Percentiles rank a stretch among this genome's conserved stretches.
Conservation (phyloP, 2,113 vertebrate genomes). For the Hippocampus barbouri region DNA sequence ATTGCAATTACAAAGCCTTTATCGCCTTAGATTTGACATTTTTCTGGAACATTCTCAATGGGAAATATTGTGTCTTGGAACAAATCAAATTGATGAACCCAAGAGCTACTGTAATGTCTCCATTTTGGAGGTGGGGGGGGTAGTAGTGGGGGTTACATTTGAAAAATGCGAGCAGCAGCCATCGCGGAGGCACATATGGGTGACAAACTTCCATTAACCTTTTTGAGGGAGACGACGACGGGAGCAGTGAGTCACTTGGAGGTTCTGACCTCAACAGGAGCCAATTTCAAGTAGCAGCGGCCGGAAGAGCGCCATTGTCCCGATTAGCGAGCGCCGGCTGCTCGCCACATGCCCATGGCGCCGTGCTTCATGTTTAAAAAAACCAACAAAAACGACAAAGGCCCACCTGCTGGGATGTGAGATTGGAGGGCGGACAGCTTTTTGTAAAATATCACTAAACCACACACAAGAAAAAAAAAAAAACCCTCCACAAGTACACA, state of each 20-base stretch:
- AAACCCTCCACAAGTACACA: no score
- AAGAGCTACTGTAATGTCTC: neutral
- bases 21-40: no score
- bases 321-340: constrained; percentile 52
- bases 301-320: constrained; percentile 23
- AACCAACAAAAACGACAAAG: neutral
- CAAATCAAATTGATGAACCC: neutral
- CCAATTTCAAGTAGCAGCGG: constrained; percentile 14
- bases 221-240: neutral
- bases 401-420: constrained; percentile 5
- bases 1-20: no score
- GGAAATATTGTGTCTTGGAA: no score
- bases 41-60: no score
- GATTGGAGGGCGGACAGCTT: neutral
- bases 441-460: neutral
- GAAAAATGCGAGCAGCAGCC: neutral
- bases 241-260: constrained; percentile 2
- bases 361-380: constrained; percentile 50
- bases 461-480: no score
- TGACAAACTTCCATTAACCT: constrained; percentile 1
- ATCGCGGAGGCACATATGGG: neutral
- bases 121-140: neutral
- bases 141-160: neutral
- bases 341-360: constrained; percentile 46
- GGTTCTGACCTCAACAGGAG: constrained; percentile 28